Base-by-base conservation (phyloP, 2,797 vertebrate genomes). In the Danio jaintianensis region DNA sequence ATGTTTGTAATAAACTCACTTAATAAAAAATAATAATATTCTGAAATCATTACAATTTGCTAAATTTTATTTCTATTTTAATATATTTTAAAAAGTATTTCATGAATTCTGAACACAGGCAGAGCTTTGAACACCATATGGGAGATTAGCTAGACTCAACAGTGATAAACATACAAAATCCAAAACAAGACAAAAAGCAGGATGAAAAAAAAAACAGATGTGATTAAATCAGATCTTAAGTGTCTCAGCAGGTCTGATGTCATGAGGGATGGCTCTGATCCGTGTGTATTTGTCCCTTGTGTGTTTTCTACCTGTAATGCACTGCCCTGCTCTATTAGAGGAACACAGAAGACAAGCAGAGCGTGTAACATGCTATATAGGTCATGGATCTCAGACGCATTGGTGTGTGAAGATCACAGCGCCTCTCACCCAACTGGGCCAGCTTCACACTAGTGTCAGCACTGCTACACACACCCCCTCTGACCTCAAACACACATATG, bases 311-410 rank as follows among this genome's bases (percentile, higher is more conserved):
- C 93, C 93, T 94, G 93, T 91, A 92, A 92, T 88, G 85, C 64
- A 72, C 89, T 90, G 89, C 90, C 89, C 90, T 86, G 87, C 89
- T 89, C 87, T 87, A 89, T 90, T 88, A 89, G 90, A 89, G 86
- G 91, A 89, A 88, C 89, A 90, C 81, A 87, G 88, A 85, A 87
- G 91, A 89, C 91, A 91, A 93, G 91, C 87, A 56, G 87, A 91
- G 89, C 89, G 84, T 93, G 89, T 93, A 93, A 93, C 90, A 81
- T 91, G 92, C 89, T 93, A 93, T 93, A 93, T 94, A 93, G 93
- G 93, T 94, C 92, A 94, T 93, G 92, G 89, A 93, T 93, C 92
- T 91, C 77, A 82, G 85, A 92, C 81, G 90, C 93, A 94, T 92
- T 86, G 91, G 91, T 92, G 93, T 92, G 91, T 94, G 91, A 93